Evolutionary conservation across 2,888 invertebrate genomes (phyloP), one percentile per base, ranked within the genome.

Genomic region (Dicranocentrus wangi): DNA sequence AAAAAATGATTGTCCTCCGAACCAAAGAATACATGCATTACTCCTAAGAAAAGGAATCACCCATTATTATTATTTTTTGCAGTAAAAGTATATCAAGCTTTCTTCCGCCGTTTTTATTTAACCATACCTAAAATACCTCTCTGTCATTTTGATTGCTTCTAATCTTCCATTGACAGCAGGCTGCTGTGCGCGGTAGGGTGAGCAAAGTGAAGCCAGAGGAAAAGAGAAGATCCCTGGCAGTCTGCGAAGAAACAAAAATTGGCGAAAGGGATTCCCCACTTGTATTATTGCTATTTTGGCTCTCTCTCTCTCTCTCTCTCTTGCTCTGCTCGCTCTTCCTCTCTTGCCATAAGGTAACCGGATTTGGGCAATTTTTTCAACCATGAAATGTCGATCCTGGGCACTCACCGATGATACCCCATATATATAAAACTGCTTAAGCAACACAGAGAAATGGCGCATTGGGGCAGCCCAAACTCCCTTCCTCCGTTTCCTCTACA

Each of bases 301-400:
- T 61, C 1, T 10, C 19, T 39, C 55, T 39, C n/a, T 55, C n/a
- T n/a, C n/a, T n/a, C n/a, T n/a, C n/a, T n/a, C n/a, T n/a, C n/a
- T n/a, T n/a, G n/a, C n/a, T n/a, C n/a, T 23, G 32, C 53, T 19
- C 17, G n/a, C n/a, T n/a, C n/a, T n/a, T n/a, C n/a, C n/a, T n/a
- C n/a, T n/a, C n/a, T n/a, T n/a, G n/a, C n/a, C n/a, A n/a, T n/a
- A n/a, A 72, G 51, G 25, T 72, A 72, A 60, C 68, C 77, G 77
- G 77, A 77, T 77, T 68, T 60, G 51, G 69, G 61, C 77, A 69
- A 77, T 77, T 77, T 77, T 77, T 47, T 69, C 77, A 47, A 69
- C 69, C 77, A 69, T 77, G 69, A 77, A 77, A 77, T 69, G 77
- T 69, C 77, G 77, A 77, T 69, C 69, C 77, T n/a, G n/a, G n/a